These are phyloP conservation scores for Caenorhabditis wallacei DNA, from an alignment of 2,888 invertebrate species.

Conservation along the genomic window DNA sequence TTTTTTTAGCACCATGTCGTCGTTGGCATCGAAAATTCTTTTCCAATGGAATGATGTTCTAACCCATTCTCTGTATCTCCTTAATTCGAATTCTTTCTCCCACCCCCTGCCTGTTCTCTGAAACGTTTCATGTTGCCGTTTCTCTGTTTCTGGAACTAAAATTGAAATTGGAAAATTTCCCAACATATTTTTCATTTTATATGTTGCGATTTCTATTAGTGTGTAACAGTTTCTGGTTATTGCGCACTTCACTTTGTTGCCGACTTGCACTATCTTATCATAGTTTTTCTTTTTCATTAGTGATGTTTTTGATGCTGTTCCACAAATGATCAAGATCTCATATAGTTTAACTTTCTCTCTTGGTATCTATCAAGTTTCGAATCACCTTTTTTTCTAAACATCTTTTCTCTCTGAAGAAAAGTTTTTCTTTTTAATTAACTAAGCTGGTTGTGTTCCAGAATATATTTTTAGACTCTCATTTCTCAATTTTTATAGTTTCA, in stretches of 20 bases:
- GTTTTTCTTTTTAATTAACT: too few relatives aligned
- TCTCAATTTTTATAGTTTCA: too few relatives aligned
- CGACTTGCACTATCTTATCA: constrained; percentile 49
- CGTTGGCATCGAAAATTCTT: constrained; percentile 9
- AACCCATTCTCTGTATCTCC: neutral
- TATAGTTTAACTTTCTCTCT: neutral
- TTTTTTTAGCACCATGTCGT: constrained; percentile 25
- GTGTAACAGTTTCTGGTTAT: neutral
- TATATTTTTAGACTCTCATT: too few relatives aligned
- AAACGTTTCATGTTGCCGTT: neutral
- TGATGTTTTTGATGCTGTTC: constrained; percentile 31
- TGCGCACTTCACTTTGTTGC: constrained; percentile 22
- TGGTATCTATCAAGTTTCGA: too few relatives aligned
- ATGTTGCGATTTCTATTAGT: constrained; percentile 7
- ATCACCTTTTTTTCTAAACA: too few relatives aligned
- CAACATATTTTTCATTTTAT: constrained; percentile 36
- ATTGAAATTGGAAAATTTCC: constrained; percentile 13
- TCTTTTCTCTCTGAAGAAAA: too few relatives aligned
- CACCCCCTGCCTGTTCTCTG: neutral
- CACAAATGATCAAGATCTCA: constrained; percentile 23
- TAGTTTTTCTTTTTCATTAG: constrained; percentile 24
- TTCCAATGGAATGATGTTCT: constrained; percentile 8
- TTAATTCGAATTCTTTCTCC: neutral
- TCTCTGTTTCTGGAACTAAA: neutral
- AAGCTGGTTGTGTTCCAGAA: too few relatives aligned